Evolutionary conservation across 2,888 invertebrate species (phyloP), one percentile per base, ranked within the genome.

Genomic region (Microctonus aethiopoides): DNA sequence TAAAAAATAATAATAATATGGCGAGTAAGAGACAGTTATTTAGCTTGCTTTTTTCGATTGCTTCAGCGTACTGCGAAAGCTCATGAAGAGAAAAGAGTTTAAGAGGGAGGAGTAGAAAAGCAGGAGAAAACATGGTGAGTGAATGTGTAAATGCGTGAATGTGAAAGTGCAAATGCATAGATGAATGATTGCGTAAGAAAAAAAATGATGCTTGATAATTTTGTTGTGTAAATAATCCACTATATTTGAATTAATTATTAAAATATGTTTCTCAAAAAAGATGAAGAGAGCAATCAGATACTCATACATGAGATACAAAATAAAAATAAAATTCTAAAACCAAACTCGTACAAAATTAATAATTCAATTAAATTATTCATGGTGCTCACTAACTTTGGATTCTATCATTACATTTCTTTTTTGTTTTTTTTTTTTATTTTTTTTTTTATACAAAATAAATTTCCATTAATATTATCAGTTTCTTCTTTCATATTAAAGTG

Each of bases 211-310:
- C 68, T 73, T 66, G 54, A 69, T 70, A 54, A 63, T 80, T 79
- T 81, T 80, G 80, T 83, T 83, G 78, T 84, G 83, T 83, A 84
- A 81, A 84, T 84, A 83, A 82, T 81, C 79, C 76, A 79, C 72
- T 76, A 36, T 76, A 78, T 79, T 78, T 71, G 73, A 77, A 78
- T 75, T 77, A 78, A 79, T 78, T 78, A 76, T 76, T 78, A 75
- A 71, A 26, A 20, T 20, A 57, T 7, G 13, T n/a, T 57, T 34
- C 32, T 16, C n/a, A 26, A 60, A 51, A 39, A 59, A 54, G 26
- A 34, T 41, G 61, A 20, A 26, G n/a, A 26, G 57, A 57, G 62
- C 46, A 36, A 46, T n/a, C 39, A n/a, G 20, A 62, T 1, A 39
- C 39, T 39, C 5, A 9, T 5, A n/a, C 2, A 16, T 1, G 6